Evolutionary conservation across 2,888 invertebrate species (phyloP).

Genomic region (Protophormia terraenovae): DNA sequence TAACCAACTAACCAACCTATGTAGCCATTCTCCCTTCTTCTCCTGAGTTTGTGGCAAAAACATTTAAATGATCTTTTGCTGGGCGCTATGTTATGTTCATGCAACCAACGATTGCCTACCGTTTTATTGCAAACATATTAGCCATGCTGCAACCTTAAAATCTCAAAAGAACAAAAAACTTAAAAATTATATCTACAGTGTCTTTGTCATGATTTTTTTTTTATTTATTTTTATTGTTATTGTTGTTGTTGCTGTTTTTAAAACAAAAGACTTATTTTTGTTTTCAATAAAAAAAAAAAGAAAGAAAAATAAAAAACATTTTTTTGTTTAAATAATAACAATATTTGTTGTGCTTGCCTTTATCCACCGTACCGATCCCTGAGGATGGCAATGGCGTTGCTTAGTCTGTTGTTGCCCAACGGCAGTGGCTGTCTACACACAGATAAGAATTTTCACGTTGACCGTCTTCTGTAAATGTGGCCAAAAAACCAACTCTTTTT

Average conservation of each 20-base stretch:
- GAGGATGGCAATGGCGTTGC: slow-evolving; percentile 67
- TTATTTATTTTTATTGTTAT: slow-evolving; percentile 15
- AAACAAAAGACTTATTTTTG: slow-evolving; percentile 57
- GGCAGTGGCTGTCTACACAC: slow-evolving; percentile 64
- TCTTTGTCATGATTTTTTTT: slow-evolving; percentile 33
- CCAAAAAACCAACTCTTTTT: not conserved
- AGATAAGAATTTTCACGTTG: slow-evolving; percentile 55
- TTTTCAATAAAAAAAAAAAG: slow-evolving; percentile 14
- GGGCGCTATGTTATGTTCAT: slow-evolving; percentile 55
- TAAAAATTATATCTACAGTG: slow-evolving; percentile 24
- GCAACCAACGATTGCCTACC: slow-evolving; percentile 72
- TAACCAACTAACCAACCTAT: not conserved
- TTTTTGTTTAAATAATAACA: slow-evolving; percentile 59
- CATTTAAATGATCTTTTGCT: slow-evolving; percentile 50
- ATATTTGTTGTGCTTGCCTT: slow-evolving; percentile 54
- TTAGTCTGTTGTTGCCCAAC: slow-evolving; percentile 69
- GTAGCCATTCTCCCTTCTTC: slow-evolving; percentile 1
- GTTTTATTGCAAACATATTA: slow-evolving; percentile 76
- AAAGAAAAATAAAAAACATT: slow-evolving; percentile 28
- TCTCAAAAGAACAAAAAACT: slow-evolving; percentile 57
- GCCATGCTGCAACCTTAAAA: slow-evolving; percentile 70
- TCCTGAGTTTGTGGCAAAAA: slow-evolving; percentile 5
- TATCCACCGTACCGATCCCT: slow-evolving; percentile 58
- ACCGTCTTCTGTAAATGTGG: slow-evolving; percentile 41
- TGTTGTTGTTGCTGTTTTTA: slow-evolving; percentile 39